Base-by-base conservation (phyloP, 2,113 vertebrate species). In the Equus quagga region DNA sequence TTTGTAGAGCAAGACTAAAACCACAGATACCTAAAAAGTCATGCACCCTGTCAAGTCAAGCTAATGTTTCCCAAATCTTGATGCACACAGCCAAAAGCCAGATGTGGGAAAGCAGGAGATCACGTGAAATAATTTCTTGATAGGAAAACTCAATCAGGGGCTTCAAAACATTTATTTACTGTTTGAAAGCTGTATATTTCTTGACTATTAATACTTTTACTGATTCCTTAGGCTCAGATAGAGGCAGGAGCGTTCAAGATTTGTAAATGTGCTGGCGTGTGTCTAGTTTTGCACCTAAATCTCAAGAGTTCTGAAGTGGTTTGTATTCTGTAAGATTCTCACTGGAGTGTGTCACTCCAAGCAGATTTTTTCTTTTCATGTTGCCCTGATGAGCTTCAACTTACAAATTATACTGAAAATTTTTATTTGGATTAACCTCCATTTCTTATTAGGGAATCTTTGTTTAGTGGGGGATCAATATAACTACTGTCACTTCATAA, bases 1-100 rank as follows among this genome's bases (percentile, higher is more conserved):
- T 92, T 94, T 92, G 44, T n/a, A 82, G 11, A 94, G 64, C 46
- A 78, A 91, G 54, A 64, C 31, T 76, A 60, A 85, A 93, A 76
- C 31, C 51, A 67, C 23, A 8, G 4, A 44, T 15, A 41, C n/a
- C 15, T 79, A 8, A 75, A 94, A 76, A 78, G 12, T n/a, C 21
- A 80, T 28, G 44, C 9, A 84, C 7, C 58, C 56, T 73, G 36
- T 17, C 8, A 79, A 75, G 2, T 41, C 93, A 87, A 78, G 23
- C 10, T 33, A 72, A n/a, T 81, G 2, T 92, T 83, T 72, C 31
- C 21, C 23, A 75, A 89, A 69, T 23, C 13, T 94, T 56, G 28
- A 81, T 19, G 26, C 73, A 51, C 33, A 51, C 10, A 21, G 28
- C 23, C 31, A 24, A 24, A 46, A 26, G 56, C 33, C 5, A 87